These are phyloP conservation scores for Danio tinwini DNA, from an alignment of 2,797 vertebrate genomes.

Conservation along the genomic window DNA sequence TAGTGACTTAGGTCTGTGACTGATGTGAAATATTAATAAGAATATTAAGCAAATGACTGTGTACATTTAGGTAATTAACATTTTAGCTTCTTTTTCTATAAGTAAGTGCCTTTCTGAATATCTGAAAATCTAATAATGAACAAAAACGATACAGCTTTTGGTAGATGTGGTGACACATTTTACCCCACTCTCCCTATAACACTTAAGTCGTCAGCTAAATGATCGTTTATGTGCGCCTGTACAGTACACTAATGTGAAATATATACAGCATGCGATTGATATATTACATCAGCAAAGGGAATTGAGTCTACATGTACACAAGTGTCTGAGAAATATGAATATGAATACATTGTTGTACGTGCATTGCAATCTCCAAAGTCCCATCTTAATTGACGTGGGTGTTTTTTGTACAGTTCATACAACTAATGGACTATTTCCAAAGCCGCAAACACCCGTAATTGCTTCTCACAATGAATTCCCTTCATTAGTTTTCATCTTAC, in stretches of 20 bases:
- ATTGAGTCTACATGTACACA: background rate
- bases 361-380: background rate
- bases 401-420: background rate
- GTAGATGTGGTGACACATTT: background rate
- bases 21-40: too few species aligned
- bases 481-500: conserved; percentile 12
- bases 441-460: background rate
- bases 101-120: background rate
- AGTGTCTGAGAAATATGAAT: background rate
- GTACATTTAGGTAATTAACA: too few species aligned
- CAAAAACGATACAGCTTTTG: background rate
- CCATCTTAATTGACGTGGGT: background rate
- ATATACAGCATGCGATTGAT: conserved; percentile 47
- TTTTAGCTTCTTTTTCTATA: too few species aligned
- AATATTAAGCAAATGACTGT: too few species aligned
- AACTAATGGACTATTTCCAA: background rate
- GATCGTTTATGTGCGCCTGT: conserved; percentile 19
- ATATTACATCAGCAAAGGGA: conserved; percentile 25
- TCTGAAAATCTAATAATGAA: background rate
- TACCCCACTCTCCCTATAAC: conserved; percentile 1
- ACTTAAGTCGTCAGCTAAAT: background rate
- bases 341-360: background rate
- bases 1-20: too few species aligned
- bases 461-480: conserved; percentile 7
- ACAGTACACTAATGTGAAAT: conserved; percentile 20